Conservation (phyloP, 2,113 vertebrate genomes). For the Sinocyclocheilus rhinocerous region DNA sequence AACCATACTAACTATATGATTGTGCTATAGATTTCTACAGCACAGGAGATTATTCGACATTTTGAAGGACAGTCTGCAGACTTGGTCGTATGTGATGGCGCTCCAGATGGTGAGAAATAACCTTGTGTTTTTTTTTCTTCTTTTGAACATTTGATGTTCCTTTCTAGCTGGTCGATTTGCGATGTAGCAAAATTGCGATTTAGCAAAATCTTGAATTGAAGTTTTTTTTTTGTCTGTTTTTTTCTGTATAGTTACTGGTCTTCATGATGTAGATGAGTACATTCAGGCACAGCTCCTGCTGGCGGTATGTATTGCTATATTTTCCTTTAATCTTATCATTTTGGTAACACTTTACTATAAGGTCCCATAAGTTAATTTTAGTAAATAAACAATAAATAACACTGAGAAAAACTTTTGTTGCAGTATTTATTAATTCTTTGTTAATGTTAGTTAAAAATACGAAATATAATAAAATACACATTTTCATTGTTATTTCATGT, state of each 20-base stretch:
- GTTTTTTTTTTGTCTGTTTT: background rate
- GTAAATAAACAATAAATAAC: too few relatives aligned
- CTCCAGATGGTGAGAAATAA: conserved; percentile 81
- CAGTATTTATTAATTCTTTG: too few relatives aligned
- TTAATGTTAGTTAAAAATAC: too few relatives aligned
- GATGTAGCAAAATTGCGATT: background rate
- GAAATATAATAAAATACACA: too few relatives aligned
- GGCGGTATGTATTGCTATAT: conserved; percentile 74
- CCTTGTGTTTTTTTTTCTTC: background rate
- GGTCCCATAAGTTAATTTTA: background rate
- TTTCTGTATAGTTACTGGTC: conserved; percentile 80
- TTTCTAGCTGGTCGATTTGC: background rate
- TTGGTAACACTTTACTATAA: background rate
- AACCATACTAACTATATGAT: background rate
- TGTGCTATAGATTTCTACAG: conserved; percentile 82
- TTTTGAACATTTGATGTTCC: background rate
- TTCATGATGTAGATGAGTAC: conserved; percentile 91
- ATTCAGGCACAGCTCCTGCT: conserved; percentile 91
- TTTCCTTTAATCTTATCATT: background rate
- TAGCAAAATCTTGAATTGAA: background rate
- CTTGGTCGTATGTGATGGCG: conserved; percentile 89
- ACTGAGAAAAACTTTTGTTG: too few relatives aligned
- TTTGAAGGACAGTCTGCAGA: conserved; percentile 86
- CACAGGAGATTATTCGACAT: conserved; percentile 86
- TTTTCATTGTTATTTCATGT: too few relatives aligned